Percentiles rank a stretch among this genome's conserved stretches.
phyloP scores from a whole-genome alignment of 2,797 vertebrate genomes.

The Emys orbicularis region DNA sequence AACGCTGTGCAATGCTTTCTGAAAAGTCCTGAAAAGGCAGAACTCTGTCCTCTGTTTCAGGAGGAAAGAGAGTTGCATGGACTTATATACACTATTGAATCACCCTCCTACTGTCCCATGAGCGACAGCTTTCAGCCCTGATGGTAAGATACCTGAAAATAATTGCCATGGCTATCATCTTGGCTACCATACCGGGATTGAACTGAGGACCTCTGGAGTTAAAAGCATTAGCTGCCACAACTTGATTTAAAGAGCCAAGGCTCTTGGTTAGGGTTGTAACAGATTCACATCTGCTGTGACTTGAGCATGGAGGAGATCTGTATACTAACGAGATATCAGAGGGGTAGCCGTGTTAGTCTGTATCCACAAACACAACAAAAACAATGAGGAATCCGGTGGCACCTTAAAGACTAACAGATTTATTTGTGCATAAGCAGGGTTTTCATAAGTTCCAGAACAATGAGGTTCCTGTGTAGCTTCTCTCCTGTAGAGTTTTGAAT shows the following conservation, averaged over 20 bases:
- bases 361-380: no score
- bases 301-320: neutral
- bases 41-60: neutral
- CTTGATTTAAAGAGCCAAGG: neutral
- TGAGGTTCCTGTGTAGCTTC: neutral
- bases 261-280: neutral
- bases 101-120: neutral
- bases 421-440: no score
- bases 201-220: neutral
- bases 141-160: neutral
- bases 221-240: neutral
- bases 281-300: neutral
- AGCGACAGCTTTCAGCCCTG: neutral
- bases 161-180: neutral
- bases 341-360: no score
- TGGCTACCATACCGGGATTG: rapidly evolving
- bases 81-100: neutral
- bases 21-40: neutral
- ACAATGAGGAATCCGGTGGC: no score
- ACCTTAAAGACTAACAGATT: no score
- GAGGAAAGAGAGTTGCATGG: no score
- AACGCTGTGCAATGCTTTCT: neutral
- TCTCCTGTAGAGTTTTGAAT: neutral
- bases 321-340: no score
- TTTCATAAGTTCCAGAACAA: neutral